Evolutionary conservation across 1,140 invertebrate species (phyloP), one percentile per base, ranked within the genome.

Genomic region (Euborellia annulipes): DNA sequence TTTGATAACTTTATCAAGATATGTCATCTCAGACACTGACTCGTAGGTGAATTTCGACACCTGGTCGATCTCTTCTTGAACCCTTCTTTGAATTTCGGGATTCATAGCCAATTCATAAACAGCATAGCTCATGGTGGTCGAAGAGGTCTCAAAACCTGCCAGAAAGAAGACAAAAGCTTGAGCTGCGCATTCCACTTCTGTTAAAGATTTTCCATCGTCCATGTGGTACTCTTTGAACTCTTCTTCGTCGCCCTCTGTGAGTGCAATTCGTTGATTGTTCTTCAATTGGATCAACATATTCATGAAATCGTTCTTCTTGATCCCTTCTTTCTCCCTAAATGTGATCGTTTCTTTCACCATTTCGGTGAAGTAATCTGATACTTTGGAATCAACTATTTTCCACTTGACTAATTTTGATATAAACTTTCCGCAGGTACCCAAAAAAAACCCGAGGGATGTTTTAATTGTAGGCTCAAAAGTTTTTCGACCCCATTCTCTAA

Each of bases 61-160:
- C 21, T 53, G 45, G 3, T 59, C 50, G 2, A 76, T 63, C 57
- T 75, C 71, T 48, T 64, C 48, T 3, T 59, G 54, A 3, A 75
- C 36, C 50, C 62, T 64, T 11, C 67, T 53, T 48, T 76, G 72
- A 17, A 66, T 50, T 8, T 69, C 62, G 13, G 59, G 64, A 55
- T 75, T 55, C 21, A 56, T 52, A 3, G 73, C 70, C 23, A 79
- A 52, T 45, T 64, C 62, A 18, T 62, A 65, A 2, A 66, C 42
- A 8, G 60, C 52, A 44, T 63, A 63, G 6, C 59, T 60, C 9
- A 78, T 58, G 0, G 71, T 57, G 2, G 62, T 58, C 2, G 70
- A 64, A 13, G 58, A 55, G 54, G 60, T 41, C 60, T 63, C 3
- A 61, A 41, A 7, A 44, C 62, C 43, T 57, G 60, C 7, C 55